Evolutionary conservation across 2,797 vertebrate species (phyloP).

Genomic region (Xiphorhynchus erythropygius): DNA sequence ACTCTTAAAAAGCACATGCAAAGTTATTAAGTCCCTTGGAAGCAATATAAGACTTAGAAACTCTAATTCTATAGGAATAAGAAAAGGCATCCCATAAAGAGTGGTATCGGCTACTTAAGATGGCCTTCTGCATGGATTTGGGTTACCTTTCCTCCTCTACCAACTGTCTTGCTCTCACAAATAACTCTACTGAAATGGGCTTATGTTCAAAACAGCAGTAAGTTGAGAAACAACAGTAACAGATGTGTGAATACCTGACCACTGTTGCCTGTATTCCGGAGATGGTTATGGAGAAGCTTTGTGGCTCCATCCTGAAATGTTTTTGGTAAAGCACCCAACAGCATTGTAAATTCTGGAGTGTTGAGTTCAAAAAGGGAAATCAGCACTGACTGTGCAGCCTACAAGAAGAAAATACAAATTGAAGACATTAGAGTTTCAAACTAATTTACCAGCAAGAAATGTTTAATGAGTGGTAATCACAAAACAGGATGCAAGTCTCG

Average conservation of each 20-base stretch:
- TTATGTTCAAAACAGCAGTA: background rate
- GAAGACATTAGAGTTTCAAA: background rate
- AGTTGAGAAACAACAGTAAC: background rate
- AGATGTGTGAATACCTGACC: constrained; percentile 77
- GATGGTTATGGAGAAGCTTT: constrained; percentile 94
- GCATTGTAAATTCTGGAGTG: constrained; percentile 96
- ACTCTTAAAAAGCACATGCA: background rate
- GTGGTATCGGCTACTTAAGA: background rate
- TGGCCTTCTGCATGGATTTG: background rate
- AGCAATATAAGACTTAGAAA: background rate
- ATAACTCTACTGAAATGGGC: background rate
- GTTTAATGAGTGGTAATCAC: background rate
- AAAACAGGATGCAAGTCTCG: background rate
- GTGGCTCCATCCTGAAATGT: constrained; percentile 97
- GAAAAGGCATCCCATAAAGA: background rate
- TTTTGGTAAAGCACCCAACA: constrained; percentile 95
- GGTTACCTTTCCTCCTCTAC: background rate
- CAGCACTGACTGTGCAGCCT: constrained; percentile 94
- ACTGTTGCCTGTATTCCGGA: constrained; percentile 89
- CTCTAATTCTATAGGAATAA: background rate
- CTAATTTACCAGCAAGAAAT: background rate
- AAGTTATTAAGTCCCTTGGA: background rate
- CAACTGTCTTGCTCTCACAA: background rate
- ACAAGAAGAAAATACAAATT: constrained; percentile 29
- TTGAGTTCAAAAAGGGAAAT: constrained; percentile 96